Evolutionary conservation across 2,888 invertebrate genomes (phyloP).

Genomic region (Dolichopus griseipennis): DNA sequence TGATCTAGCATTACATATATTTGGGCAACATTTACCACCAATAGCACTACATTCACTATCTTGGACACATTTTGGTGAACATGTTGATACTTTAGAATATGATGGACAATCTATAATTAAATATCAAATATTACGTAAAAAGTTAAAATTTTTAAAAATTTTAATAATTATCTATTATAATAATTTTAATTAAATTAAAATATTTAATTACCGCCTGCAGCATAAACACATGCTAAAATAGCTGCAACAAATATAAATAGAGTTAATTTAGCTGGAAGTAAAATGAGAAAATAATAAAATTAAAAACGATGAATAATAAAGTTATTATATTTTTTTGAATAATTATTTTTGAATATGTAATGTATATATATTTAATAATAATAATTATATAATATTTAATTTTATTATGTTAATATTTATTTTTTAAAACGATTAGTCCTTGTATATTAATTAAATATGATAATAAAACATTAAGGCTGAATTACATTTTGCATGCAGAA

Average conservation of each 20-base stretch:
- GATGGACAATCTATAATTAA: conserved; percentile 49
- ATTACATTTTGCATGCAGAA: too few relatives aligned
- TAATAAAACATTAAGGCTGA: too few relatives aligned
- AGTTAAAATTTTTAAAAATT: background rate
- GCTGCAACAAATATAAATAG: conserved; percentile 11
- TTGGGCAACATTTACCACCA: conserved; percentile 60
- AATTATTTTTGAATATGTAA: too few relatives aligned
- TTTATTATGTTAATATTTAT: too few relatives aligned
- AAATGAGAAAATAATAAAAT: background rate
- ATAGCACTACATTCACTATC: conserved; percentile 56
- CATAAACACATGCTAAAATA: background rate
- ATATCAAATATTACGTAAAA: background rate
- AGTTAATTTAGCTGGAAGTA: conserved; percentile 12
- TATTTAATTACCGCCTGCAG: conserved; percentile 11
- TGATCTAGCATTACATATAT: conserved; percentile 60
- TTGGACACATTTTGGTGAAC: conserved; percentile 59
- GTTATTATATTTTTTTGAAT: too few relatives aligned
- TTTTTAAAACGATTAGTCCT: too few relatives aligned
- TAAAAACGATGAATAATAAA: too few relatives aligned
- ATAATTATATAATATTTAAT: too few relatives aligned
- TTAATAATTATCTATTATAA: background rate
- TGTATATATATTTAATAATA: too few relatives aligned
- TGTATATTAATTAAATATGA: too few relatives aligned
- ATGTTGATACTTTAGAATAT: conserved; percentile 54
- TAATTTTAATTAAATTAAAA: background rate